A percentile compares a stretch with the other conserved stretches of the same genome.
Conservation (phyloP, 1,140 invertebrate genomes). For the Drosophila subobscura region DNA sequence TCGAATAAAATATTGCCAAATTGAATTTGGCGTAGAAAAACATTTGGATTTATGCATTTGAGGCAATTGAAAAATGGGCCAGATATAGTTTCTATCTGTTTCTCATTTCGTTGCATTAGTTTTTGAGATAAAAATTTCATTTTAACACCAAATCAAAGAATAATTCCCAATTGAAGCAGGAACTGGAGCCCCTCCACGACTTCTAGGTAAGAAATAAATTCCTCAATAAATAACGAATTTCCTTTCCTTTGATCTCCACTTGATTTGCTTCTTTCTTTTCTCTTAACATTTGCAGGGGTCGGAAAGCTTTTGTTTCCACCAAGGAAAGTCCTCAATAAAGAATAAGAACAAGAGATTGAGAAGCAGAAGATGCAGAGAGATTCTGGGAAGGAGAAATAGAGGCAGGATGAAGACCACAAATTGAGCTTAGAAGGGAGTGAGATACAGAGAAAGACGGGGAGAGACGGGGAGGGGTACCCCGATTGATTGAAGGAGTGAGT, state of each 20-base stretch:
- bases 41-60: neutral
- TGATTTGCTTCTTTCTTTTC: slow-evolving; percentile 2
- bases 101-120: slow-evolving; percentile 6
- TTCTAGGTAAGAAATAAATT: neutral
- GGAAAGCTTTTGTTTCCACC: slow-evolving; percentile 22
- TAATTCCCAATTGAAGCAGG: slow-evolving; percentile 24
- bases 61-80: neutral
- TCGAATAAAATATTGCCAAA: too few relatives aligned
- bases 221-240: slow-evolving; percentile 39
- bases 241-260: slow-evolving; percentile 24
- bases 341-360: too few relatives aligned
- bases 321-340: too few relatives aligned
- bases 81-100: neutral
- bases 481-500: slow-evolving; percentile 37
- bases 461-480: slow-evolving; percentile 5
- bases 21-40: neutral
- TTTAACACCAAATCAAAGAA: slow-evolving; percentile 1
- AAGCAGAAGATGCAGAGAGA: too few relatives aligned
- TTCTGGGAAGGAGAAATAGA: too few relatives aligned
- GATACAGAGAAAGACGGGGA: neutral
- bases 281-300: neutral
- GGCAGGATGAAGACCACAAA: too few relatives aligned
- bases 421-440: too few relatives aligned
- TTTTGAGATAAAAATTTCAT: neutral
- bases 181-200: neutral